Percentiles rank a stretch among this genome's conserved stretches.
phyloP scores from a whole-genome alignment of 2,888 invertebrate genomes.

The Protodeltote pygarga region DNA sequence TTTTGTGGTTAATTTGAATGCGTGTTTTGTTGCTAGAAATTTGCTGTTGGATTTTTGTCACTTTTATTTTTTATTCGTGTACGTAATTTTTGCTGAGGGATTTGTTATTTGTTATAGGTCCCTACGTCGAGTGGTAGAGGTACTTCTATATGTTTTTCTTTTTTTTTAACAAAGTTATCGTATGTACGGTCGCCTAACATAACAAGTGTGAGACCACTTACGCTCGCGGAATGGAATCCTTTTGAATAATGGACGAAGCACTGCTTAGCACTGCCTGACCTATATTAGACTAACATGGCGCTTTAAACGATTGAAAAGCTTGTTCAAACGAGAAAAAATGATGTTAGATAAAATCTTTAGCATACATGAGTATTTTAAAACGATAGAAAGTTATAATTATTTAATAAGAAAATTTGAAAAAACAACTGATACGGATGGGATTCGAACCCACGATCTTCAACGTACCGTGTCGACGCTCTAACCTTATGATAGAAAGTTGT shows the following conservation, averaged over 20 bases:
- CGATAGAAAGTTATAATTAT: background rate
- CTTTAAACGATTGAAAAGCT: slow-evolving; percentile 45
- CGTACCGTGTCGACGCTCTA: too few species aligned
- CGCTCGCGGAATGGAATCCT: slow-evolving; percentile 48
- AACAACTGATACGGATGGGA: too few species aligned
- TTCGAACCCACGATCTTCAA: too few species aligned
- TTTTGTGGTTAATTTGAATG: slow-evolving; percentile 79
- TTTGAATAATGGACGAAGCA: slow-evolving; percentile 59
- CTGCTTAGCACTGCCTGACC: slow-evolving; percentile 59
- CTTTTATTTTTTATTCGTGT: slow-evolving; percentile 47
- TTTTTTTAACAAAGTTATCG: slow-evolving; percentile 35
- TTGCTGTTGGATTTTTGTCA: slow-evolving; percentile 67
- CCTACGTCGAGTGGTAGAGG: slow-evolving; percentile 16
- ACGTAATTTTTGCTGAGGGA: slow-evolving; percentile 38
- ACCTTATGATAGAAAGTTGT: too few species aligned
- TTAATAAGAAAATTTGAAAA: too few species aligned
- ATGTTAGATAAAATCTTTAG: slow-evolving; percentile 1
- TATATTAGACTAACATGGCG: slow-evolving; percentile 54
- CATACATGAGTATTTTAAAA: background rate
- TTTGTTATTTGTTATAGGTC: slow-evolving; percentile 50
- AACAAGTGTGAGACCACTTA: slow-evolving; percentile 41
- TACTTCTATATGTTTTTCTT: too few species aligned
- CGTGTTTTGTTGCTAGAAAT: slow-evolving; percentile 73
- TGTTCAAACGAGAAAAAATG: slow-evolving; percentile 25
- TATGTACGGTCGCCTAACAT: slow-evolving; percentile 38